phyloP scores from a whole-genome alignment of 1,140 invertebrate genomes.

The Samia ricini region DNA sequence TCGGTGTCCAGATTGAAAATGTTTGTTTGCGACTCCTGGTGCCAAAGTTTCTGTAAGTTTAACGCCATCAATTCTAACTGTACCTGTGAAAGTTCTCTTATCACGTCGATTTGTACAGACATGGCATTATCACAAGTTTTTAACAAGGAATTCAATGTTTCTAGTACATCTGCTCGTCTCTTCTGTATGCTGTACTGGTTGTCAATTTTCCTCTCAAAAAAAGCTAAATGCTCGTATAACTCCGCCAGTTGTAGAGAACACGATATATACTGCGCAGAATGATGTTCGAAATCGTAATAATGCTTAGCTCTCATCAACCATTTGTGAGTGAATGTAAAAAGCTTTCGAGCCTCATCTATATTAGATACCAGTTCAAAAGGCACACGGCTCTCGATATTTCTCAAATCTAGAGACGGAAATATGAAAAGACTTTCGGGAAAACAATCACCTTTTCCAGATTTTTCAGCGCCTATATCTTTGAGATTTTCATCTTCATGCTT shows the following conservation, averaged over 20 bases:
- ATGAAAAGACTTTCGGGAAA: slow-evolving; percentile 41
- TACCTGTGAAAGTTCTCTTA: slow-evolving; percentile 71
- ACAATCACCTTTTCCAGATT: slow-evolving; percentile 47
- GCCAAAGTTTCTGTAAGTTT: slow-evolving; percentile 76
- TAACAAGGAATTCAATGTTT: slow-evolving; percentile 74
- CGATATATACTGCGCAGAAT: slow-evolving; percentile 84
- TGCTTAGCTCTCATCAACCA: slow-evolving; percentile 82
- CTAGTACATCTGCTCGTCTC: slow-evolving; percentile 82
- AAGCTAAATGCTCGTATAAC: slow-evolving; percentile 82
- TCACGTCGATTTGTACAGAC: slow-evolving; percentile 67
- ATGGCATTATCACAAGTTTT: slow-evolving; percentile 63
- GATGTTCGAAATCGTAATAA: slow-evolving; percentile 83
- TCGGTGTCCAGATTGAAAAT: slow-evolving; percentile 54
- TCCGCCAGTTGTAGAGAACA: slow-evolving; percentile 83
- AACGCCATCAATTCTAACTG: slow-evolving; percentile 79
- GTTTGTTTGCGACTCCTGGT: slow-evolving; percentile 62
- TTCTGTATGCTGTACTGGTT: slow-evolving; percentile 85
- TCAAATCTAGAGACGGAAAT: slow-evolving; percentile 57
- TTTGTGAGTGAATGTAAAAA: slow-evolving; percentile 82
- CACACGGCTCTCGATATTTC: slow-evolving; percentile 50
- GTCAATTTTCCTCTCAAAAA: slow-evolving; percentile 83
- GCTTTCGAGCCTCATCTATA: slow-evolving; percentile 76
- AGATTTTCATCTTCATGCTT: slow-evolving; percentile 45
- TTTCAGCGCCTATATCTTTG: slow-evolving; percentile 48
- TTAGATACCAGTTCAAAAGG: slow-evolving; percentile 41